Evolutionary conservation across 2,797 vertebrate species (phyloP).

Genomic region (Sardinella longiceps): DNA sequence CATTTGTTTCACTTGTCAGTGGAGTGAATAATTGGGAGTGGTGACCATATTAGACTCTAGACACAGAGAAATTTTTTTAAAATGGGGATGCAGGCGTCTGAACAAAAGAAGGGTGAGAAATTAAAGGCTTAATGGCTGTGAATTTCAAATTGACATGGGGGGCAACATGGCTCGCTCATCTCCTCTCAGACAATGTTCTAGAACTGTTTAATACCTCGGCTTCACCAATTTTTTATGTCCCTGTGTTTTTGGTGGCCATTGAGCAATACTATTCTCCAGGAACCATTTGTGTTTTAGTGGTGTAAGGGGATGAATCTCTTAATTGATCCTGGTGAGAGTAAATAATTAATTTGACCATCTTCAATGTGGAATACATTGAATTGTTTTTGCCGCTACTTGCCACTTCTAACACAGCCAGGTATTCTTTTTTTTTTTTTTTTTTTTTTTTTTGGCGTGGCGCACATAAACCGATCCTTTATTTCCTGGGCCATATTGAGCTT

Average conservation of each 20-base stretch:
- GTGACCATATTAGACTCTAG: conserved; percentile 84
- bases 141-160: conserved; percentile 68
- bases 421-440: no score
- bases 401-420: conserved; percentile 12
- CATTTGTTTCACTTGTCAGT: conserved; percentile 85
- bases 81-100: conserved; percentile 74
- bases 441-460: no score
- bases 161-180: conserved; percentile 21
- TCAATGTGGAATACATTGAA: neutral
- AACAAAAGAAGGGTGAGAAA: conserved; percentile 85
- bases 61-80: conserved; percentile 75
- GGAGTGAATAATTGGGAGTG: conserved; percentile 85
- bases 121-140: conserved; percentile 94
- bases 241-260: neutral
- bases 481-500: conserved; percentile 39
- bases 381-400: neutral
- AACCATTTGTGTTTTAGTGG: neutral
- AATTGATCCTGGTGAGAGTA: conserved; percentile 14
- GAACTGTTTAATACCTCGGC: conserved; percentile 10
- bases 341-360: neutral
- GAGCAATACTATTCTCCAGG: neutral
- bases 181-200: conserved; percentile 5
- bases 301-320: neutral
- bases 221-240: neutral
- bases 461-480: conserved; percentile 42